These are phyloP conservation scores for Cassiopea andromeda DNA, from an alignment of 30 jellyfish, hydroid and myxozoan species.

Conservation along the genomic window DNA sequence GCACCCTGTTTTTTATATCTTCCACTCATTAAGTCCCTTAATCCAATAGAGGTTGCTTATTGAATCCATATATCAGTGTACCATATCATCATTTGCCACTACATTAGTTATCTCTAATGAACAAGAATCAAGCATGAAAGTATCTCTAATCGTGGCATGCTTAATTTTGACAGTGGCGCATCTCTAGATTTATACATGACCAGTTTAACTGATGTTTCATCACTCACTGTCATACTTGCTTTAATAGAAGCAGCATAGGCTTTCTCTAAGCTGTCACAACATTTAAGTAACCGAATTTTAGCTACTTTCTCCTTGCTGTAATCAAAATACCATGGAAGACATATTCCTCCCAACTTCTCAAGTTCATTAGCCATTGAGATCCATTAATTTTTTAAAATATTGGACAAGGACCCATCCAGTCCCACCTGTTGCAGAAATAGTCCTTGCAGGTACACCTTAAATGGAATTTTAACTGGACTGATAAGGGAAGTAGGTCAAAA, in stretches of 20 bases:
- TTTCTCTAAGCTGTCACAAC: constrained; percentile 10
- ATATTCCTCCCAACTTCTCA: neutral
- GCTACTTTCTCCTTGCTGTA: constrained; percentile 6
- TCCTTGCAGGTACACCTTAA: constrained; percentile 16
- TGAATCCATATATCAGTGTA: constrained; percentile 43
- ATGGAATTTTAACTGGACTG: neutral
- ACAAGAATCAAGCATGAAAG: constrained; percentile 45
- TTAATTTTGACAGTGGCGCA: constrained; percentile 22
- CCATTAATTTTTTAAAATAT: neutral
- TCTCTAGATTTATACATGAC: constrained; percentile 14
- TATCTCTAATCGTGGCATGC: constrained; percentile 21
- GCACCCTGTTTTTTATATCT: constrained; percentile 24
- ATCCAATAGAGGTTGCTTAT: constrained; percentile 44
- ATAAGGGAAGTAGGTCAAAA: constrained; percentile 39
- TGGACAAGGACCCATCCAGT: constrained; percentile 19
- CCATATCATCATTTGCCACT: neutral
- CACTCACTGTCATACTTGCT: constrained; percentile 4
- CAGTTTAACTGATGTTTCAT: constrained; percentile 8
- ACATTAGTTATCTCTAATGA: constrained; percentile 3
- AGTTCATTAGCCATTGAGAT: neutral
- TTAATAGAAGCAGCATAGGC: constrained; percentile 18
- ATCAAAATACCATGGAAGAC: constrained; percentile 17
- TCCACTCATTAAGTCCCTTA: constrained; percentile 38
- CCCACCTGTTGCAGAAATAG: constrained; percentile 1
- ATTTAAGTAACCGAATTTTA: neutral